Conservation (phyloP, 2,888 invertebrate genomes). For the Crossocerus cetratus region DNA sequence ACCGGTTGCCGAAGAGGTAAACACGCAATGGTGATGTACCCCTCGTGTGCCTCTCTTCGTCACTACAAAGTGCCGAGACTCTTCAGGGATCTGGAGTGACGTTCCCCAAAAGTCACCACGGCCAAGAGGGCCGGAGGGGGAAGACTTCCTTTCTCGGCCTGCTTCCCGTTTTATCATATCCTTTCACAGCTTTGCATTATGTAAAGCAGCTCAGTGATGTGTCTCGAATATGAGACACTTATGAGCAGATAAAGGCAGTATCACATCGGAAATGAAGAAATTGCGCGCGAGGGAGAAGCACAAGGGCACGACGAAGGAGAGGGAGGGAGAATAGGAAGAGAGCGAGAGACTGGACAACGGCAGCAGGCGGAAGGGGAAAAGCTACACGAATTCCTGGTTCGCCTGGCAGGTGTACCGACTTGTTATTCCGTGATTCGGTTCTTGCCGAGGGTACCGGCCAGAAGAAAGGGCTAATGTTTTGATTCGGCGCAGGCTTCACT, state of each 20-base stretch:
- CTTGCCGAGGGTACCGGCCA: constrained; percentile 28
- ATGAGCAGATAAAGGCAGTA: neutral
- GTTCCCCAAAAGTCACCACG: constrained; percentile 57
- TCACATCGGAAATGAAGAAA: neutral
- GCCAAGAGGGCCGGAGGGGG: constrained; percentile 7
- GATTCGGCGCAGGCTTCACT: constrained; percentile 44
- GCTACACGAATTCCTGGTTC: constrained; percentile 51
- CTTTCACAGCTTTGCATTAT: too few relatives aligned
- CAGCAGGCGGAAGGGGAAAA: constrained; percentile 25
- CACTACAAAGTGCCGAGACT: constrained; percentile 59
- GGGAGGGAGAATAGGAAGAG: constrained; percentile 10
- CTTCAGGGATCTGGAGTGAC: constrained; percentile 57
- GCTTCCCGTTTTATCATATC: too few relatives aligned
- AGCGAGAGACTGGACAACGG: neutral
- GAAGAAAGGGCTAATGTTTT: constrained; percentile 54
- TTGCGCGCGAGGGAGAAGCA: constrained; percentile 6
- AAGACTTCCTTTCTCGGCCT: too few relatives aligned
- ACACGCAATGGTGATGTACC: constrained; percentile 75
- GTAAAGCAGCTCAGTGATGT: too few relatives aligned
- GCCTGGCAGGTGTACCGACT: constrained; percentile 65
- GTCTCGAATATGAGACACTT: too few relatives aligned
- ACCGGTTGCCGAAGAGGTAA: constrained; percentile 74
- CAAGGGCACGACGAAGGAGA: neutral
- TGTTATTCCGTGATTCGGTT: constrained; percentile 55
- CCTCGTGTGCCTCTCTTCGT: constrained; percentile 60